A percentile compares a stretch with the other conserved stretches of the same genome.
Conservation (phyloP, 2,113 vertebrate genomes). For the Damaliscus lunatus region DNA sequence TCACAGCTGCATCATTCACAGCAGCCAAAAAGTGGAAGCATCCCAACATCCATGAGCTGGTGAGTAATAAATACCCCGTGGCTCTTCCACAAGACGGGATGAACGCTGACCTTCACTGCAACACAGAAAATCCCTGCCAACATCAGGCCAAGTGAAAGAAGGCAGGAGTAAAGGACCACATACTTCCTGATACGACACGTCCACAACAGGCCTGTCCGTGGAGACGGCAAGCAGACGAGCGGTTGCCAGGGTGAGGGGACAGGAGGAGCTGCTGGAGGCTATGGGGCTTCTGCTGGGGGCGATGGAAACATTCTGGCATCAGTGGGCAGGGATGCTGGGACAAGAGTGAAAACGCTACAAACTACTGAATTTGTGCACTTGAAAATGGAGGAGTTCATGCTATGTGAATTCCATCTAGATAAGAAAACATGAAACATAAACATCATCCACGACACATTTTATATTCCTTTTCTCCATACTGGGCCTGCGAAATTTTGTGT, state of each 20-base stretch:
- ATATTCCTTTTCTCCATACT: not conserved
- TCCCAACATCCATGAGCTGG: rapidly evolving
- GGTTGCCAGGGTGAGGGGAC: no score
- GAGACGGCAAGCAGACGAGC: rapidly evolving
- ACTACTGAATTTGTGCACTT: rapidly evolving
- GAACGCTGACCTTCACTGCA: rapidly evolving
- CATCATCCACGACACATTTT: rapidly evolving
- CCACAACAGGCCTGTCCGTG: not conserved
- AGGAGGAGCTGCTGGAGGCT: rapidly evolving
- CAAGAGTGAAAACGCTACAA: rapidly evolving
- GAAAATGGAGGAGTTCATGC: not conserved
- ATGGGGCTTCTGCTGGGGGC: rapidly evolving
- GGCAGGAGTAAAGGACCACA: not conserved
- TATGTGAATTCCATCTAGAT: not conserved
- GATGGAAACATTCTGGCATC: not conserved
- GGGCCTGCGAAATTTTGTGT: rapidly evolving
- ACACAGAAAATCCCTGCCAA: rapidly evolving
- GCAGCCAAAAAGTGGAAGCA: not conserved
- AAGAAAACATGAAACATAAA: not conserved
- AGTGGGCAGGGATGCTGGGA: not conserved
- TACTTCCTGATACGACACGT: rapidly evolving
- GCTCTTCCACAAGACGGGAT: rapidly evolving
- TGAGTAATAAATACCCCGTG: rapidly evolving
- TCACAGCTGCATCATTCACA: not conserved
- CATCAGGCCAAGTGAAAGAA: rapidly evolving